Evolutionary conservation across 2,888 invertebrate genomes (phyloP).

Genomic region (Meiosimyza platycephala): DNA sequence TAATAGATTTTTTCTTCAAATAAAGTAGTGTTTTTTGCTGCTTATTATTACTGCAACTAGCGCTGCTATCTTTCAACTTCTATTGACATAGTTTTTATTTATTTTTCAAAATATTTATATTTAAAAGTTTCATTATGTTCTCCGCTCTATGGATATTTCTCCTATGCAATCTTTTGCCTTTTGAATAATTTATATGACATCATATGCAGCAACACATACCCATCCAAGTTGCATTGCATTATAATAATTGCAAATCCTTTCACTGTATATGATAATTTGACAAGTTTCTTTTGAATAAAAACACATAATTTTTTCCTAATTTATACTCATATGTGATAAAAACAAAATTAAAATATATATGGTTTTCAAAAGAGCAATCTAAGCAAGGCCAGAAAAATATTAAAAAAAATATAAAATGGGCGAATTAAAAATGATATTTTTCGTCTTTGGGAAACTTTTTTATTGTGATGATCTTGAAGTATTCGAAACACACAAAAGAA

Average conservation of each 20-base stretch:
- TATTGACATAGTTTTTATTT: too few species aligned
- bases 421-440: neutral
- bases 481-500: too few species aligned
- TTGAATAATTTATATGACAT: conserved; percentile 6
- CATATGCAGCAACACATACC: neutral
- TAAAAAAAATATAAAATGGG: neutral
- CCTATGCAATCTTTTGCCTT: neutral
- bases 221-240: neutral
- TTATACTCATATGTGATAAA: neutral
- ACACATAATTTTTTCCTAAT: conserved; percentile 7
- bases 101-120: too few species aligned
- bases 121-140: too few species aligned
- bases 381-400: neutral
- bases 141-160: too few species aligned
- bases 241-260: conserved; percentile 20
- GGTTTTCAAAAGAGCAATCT: neutral
- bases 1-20: neutral
- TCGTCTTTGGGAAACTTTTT: too few species aligned
- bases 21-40: neutral
- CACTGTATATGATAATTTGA: conserved; percentile 30
- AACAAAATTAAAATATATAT: conserved; percentile 24
- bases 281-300: conserved; percentile 29
- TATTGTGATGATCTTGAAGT: too few species aligned
- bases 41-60: too few species aligned
- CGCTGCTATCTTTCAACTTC: too few species aligned